Evolutionary conservation across 2,888 invertebrate genomes (phyloP), one percentile per base, ranked within the genome.

Genomic region (Rhaphigaster nebulosa): DNA sequence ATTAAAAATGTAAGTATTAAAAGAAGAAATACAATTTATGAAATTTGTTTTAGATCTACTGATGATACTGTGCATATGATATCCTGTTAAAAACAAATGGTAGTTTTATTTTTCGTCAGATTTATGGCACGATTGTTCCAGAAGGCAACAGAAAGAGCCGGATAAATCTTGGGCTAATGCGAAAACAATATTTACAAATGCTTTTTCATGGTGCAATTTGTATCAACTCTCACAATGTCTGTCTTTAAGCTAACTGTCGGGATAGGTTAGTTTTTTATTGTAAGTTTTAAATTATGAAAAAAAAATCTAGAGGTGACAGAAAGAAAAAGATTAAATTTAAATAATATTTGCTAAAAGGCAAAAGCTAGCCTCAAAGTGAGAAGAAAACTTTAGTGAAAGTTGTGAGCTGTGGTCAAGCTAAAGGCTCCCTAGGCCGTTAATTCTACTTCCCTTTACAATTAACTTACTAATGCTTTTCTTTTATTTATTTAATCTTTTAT

Each of bases 101-200:
- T 29, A 3, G 29, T 29, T 65, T 65, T 15, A 65, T 29, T 65
- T 13, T 65, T 15, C 26, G 13, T 29, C 29, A 65, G 18, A 65
- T 65, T 29, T 65, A 26, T 60, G 29, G 20, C 12, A 15, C 2
- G n/a, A n/a, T 60, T 8, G 26, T 6, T n/a, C 60, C 60, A 60
- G 60, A 26, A 29, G 65, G 65, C 65, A 29, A 15, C 2, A 29
- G 65, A 65, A n/a, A 60, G 60, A 60, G 60, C 26, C 26, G 26
- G 10, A 29, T 65, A 65, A 29, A 65, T 65, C 65, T 65, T 65
- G 1, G 29, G 29, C 29, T 65, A 65, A 65, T 29, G 65, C 65
- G 65, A 29, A 65, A 65, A 65, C 65, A 29, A 65, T 65, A 29
- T n/a, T 65, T 65, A 65, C 65, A 65, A 29, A 65, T 65, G 65